Evolutionary conservation across 2,888 invertebrate genomes (phyloP).

Genomic region (Byasa hedistus): DNA sequence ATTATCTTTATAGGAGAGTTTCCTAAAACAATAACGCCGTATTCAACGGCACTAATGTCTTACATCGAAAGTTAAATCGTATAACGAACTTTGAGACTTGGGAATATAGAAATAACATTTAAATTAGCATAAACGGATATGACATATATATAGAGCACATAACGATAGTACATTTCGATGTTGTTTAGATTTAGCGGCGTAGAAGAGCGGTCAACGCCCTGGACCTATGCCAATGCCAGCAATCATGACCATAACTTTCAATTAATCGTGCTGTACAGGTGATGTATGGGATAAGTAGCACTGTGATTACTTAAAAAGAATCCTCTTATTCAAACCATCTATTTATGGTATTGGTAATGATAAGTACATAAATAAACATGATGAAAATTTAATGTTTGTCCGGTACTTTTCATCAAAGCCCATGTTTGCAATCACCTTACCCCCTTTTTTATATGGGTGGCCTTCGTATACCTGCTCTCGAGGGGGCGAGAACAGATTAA

Average conservation of each 20-base stretch:
- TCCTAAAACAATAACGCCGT: slow-evolving; percentile 25
- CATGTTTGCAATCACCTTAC: too few relatives aligned
- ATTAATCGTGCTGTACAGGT: slow-evolving; percentile 36
- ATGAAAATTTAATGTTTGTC: too few relatives aligned
- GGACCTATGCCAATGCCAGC: slow-evolving; percentile 71
- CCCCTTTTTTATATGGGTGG: too few relatives aligned
- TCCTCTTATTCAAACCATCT: neutral
- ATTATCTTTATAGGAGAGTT: slow-evolving; percentile 25
- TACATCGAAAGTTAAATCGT: neutral
- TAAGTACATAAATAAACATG: too few relatives aligned
- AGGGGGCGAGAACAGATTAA: too few relatives aligned
- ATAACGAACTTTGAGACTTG: slow-evolving; percentile 1
- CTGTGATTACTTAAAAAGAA: neutral
- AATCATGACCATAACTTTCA: slow-evolving; percentile 53
- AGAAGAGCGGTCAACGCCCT: slow-evolving; percentile 57
- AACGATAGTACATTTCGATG: slow-evolving; percentile 14
- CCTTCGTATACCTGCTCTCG: too few relatives aligned
- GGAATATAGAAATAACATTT: neutral
- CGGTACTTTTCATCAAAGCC: too few relatives aligned
- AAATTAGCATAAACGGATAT: slow-evolving; percentile 4
- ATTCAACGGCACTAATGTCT: slow-evolving; percentile 9
- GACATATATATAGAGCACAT: slow-evolving; percentile 15
- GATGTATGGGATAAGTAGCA: slow-evolving; percentile 32
- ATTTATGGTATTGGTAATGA: too few relatives aligned
- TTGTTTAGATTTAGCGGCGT: slow-evolving; percentile 35